Conservation (phyloP, 1,140 invertebrate species). For the Eriosoma lanigerum region DNA sequence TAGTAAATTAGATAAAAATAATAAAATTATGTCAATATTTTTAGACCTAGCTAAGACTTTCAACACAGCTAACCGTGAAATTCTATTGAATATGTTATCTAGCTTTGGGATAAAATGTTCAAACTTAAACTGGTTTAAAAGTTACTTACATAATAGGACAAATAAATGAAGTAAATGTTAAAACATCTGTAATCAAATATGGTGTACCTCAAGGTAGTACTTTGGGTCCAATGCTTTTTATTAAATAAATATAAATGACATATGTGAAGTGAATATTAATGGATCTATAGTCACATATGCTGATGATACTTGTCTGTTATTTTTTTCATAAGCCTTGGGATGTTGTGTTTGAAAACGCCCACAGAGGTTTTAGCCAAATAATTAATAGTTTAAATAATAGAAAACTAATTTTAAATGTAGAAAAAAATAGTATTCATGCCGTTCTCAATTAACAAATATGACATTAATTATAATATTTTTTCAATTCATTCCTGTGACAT, state of each 20-base stretch:
- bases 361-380: neutral
- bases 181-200: neutral
- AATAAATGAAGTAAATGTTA: neutral
- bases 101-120: too few relatives aligned
- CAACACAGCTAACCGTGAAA: too few relatives aligned
- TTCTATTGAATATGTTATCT: too few relatives aligned
- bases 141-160: too few relatives aligned
- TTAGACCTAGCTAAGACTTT: too few relatives aligned
- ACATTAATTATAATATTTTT: neutral
- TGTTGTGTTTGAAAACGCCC: neutral
- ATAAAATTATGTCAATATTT: too few relatives aligned
- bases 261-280: neutral
- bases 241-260: neutral
- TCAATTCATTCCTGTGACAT: neutral
- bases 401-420: neutral
- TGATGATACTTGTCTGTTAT: too few relatives aligned
- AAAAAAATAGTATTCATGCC: neutral
- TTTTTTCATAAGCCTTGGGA: neutral
- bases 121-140: too few relatives aligned
- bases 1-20: slow-evolving; percentile 1
- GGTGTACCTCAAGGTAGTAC: slow-evolving; percentile 1
- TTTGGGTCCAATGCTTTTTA: slow-evolving; percentile 3
- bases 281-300: slow-evolving; percentile 5
- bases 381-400: neutral
- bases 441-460: neutral